Evolutionary conservation across 2,888 invertebrate species (phyloP), one percentile per base, ranked within the genome.

Genomic region (Linnaemya vulpina): DNA sequence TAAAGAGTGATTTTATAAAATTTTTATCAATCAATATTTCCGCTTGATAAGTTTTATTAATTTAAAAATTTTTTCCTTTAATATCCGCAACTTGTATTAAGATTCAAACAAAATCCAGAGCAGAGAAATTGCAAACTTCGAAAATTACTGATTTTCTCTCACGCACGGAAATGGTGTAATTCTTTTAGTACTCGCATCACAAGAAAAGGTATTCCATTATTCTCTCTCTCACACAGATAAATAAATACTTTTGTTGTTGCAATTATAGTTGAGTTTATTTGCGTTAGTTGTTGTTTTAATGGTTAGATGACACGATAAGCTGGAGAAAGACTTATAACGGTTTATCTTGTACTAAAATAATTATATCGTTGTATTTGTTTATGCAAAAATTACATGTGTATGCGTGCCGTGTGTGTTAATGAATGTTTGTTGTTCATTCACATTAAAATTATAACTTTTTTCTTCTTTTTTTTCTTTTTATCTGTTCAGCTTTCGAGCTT

Each of bases 301-400:
- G 75, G 38, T n/a, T 65, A 62, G 74, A 75, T 71, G 75, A 67
- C 85, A 85, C 25, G 85, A 82, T 79, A 79, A 51, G 13, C 46
- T 25, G 25, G 20, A 40, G 58, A 35, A 65, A 77, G 49, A 63
- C 9, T 71, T 76, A 46, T 85, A 85, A 85, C 85, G 82, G 85
- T 71, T 71, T 58, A 70, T 71, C 76, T 76, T 71, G 76, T 82
- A 17, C 46, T n/a, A n/a, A 67, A 67, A 67, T n/a, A 65, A 60
- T 60, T 40, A 49, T 68, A 10, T 60, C n/a, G 13, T 60, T 22
- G 25, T 58, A 10, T 25, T 38, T 40, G 43, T 58, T 15, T 20
- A 55, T 15, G 25, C 15, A 63, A 38, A 62, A 40, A 8, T 15
- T 38, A 43, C 17, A 43, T 53, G 10, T 22, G 15, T 30, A 30